Conservation (phyloP, 2,113 vertebrate species). For the Petrocephalus zakoni region DNA sequence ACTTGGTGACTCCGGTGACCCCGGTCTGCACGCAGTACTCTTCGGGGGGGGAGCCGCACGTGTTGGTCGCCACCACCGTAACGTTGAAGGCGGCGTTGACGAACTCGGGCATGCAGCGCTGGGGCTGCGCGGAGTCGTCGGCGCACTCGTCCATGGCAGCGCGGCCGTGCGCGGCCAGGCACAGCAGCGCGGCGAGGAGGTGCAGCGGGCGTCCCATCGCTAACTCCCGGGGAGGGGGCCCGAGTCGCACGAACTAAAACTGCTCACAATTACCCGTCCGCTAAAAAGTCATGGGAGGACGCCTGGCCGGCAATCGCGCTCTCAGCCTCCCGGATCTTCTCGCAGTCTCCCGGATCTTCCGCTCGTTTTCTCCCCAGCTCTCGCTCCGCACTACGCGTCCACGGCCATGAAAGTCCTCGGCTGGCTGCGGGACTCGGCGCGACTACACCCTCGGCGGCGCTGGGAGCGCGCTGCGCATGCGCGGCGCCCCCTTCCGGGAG, state of each 20-base stretch:
- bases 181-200: neutral
- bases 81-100: conserved; percentile 95
- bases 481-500: neutral
- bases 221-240: too few relatives aligned
- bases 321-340: neutral
- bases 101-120: conserved; percentile 97
- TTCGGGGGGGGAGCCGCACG: conserved; percentile 88
- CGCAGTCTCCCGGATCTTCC: neutral
- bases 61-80: conserved; percentile 89
- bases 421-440: neutral
- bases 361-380: too few relatives aligned
- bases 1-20: conserved; percentile 95
- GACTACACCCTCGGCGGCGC: neutral
- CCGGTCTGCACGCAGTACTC: conserved; percentile 98
- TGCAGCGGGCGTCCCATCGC: neutral
- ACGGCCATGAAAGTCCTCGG: neutral
- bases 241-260: too few relatives aligned
- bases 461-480: neutral
- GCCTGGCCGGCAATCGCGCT: neutral
- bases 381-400: neutral
- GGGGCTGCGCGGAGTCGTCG: conserved; percentile 65
- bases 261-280: neutral
- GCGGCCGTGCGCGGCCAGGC: conserved; percentile 30
- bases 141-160: conserved; percentile 86
- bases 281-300: neutral